These are phyloP conservation scores for Eugnorisma glareosa DNA, from an alignment of 2,888 invertebrate species.

Conservation along the genomic window DNA sequence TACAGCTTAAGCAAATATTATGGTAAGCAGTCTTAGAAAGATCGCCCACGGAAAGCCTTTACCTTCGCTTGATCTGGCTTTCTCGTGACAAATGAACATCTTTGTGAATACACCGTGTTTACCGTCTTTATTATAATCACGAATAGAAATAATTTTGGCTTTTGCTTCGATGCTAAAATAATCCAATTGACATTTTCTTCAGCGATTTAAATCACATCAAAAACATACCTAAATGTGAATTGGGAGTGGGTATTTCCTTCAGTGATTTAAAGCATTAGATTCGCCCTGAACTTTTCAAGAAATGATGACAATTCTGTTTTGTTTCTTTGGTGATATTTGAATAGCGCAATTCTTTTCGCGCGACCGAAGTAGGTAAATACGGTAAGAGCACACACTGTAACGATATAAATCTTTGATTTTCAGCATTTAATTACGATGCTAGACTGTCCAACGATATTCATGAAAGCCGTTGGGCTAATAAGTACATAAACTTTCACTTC, in stretches of 20 bases:
- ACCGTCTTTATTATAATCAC: not conserved
- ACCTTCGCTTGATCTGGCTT: slow-evolving; percentile 16
- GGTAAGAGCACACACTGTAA: not conserved
- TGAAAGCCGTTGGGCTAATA: not conserved
- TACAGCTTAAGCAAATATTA: slow-evolving; percentile 42
- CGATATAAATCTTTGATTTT: not conserved
- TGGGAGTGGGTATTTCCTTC: too few relatives aligned
- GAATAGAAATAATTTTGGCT: not conserved
- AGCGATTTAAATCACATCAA: not conserved
- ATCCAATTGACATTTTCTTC: not conserved
- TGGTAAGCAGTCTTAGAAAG: slow-evolving; percentile 31
- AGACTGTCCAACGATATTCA: not conserved
- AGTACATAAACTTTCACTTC: not conserved
- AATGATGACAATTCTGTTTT: not conserved
- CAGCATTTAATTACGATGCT: not conserved
- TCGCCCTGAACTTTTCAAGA: not conserved
- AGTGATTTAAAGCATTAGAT: not conserved
- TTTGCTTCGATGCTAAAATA: not conserved
- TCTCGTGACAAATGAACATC: slow-evolving; percentile 47
- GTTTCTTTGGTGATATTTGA: not conserved
- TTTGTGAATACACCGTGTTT: slow-evolving; percentile 33
- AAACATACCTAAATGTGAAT: too few relatives aligned
- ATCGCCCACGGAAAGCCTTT: slow-evolving; percentile 47
- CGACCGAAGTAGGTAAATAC: not conserved
- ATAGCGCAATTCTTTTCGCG: not conserved